Percentiles rank a stretch among this genome's conserved stretches.
Evolutionary conservation across 2,888 invertebrate species (phyloP).

Genomic region (Amphiduros pacificus): DNA sequence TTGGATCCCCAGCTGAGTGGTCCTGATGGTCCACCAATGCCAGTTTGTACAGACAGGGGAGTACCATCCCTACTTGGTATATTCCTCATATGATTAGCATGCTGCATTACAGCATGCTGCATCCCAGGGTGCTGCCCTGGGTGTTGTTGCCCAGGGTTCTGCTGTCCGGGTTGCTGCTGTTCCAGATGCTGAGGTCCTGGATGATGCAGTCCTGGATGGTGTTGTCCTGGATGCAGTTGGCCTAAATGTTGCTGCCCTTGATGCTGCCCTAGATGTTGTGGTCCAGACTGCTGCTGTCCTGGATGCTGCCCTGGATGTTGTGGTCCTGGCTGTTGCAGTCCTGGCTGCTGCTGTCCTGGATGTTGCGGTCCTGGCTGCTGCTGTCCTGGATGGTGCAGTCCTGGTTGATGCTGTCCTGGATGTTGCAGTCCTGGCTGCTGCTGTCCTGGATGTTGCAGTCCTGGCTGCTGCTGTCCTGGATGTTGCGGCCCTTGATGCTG

Average conservation of each 20-base stretch:
- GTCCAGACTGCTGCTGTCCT: neutral
- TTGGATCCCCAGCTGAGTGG: no score
- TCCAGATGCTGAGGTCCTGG: constrained; percentile 1
- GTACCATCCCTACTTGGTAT: no score
- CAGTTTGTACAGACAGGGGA: no score
- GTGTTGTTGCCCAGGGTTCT: neutral
- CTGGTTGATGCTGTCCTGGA: neutral
- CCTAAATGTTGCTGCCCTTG: constrained; percentile 6
- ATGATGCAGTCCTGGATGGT: constrained; percentile 1
- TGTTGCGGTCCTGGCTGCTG: constrained; percentile 5
- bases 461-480: constrained; percentile 3
- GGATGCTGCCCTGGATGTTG: constrained; percentile 3
- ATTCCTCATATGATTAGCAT: no score
- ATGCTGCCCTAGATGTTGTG: neutral
- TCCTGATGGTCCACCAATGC: no score
- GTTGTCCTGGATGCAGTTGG: neutral
- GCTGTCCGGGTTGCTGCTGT: neutral
- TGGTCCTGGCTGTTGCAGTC: neutral
- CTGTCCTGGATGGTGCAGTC: constrained; percentile 1
- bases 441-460: neutral
- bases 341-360: constrained; percentile 1
- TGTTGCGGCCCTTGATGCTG: constrained; percentile 2
- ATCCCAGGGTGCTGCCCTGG: neutral
- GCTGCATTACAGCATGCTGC: neutral
- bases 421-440: constrained; percentile 1